phyloP scores from a whole-genome alignment of 2,888 invertebrate genomes.

The Orthosia gothica region DNA sequence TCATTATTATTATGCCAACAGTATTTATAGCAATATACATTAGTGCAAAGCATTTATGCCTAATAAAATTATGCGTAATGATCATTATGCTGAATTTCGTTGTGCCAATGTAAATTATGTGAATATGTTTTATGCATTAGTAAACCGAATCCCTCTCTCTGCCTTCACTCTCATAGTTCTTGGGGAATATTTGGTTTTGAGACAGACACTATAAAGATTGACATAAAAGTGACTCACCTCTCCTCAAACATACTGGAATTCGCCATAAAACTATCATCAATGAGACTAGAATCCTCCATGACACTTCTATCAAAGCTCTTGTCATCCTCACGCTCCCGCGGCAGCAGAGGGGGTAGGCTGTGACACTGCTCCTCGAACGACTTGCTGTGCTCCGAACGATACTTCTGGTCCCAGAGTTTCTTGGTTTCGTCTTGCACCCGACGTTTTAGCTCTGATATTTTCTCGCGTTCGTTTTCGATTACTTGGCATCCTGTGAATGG shows the following conservation, averaged over 20 bases:
- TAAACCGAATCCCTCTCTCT: too few relatives aligned
- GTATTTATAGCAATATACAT: too few relatives aligned
- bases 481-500: slow-evolving; percentile 95
- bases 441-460: slow-evolving; percentile 96
- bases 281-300: slow-evolving; percentile 76
- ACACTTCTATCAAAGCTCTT: slow-evolving; percentile 63
- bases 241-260: slow-evolving; percentile 85
- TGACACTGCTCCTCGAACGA: slow-evolving; percentile 78
- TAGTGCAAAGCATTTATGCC: too few relatives aligned
- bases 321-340: slow-evolving; percentile 49
- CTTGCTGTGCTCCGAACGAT: slow-evolving; percentile 65
- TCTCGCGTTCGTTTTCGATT: slow-evolving; percentile 97
- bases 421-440: slow-evolving; percentile 97
- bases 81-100: too few relatives aligned
- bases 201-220: too few relatives aligned
- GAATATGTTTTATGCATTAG: too few relatives aligned
- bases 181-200: too few relatives aligned
- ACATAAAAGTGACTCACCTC: slow-evolving; percentile 76
- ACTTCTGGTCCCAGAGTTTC: slow-evolving; percentile 95
- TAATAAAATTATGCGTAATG: too few relatives aligned
- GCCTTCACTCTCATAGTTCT: too few relatives aligned
- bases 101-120: too few relatives aligned
- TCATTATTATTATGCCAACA: too few relatives aligned
- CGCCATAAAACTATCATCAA: slow-evolving; percentile 82
- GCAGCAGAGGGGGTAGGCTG: slow-evolving; percentile 66